Base-by-base conservation (phyloP, 2,113 vertebrate genomes). In the Rhabdomys dilectus region DNA sequence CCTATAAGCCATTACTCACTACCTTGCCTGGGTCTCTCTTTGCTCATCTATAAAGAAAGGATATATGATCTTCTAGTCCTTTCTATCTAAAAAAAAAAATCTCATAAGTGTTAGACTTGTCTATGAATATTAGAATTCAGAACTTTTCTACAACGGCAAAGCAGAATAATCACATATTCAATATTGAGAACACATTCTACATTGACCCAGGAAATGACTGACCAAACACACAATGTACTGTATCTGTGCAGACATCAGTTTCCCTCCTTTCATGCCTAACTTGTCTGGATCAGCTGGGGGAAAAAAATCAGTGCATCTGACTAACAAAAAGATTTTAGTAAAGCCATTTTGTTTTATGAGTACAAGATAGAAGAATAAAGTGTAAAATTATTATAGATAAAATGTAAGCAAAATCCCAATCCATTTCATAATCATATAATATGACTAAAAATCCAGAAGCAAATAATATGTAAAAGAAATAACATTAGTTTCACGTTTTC, bases 21-120 rank as follows among this genome's bases (percentile, higher is more conserved):
- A 78, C 12, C 29, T 31, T 75, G 11, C 17, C 53, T n/a, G 26
- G 7, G 36, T 26, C 21, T 73, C 45, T 11, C 21, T 94, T 92
- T 90, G 75, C 5, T 88, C 34, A 29, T 88, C 60, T 85, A 2
- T 62, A 87, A 93, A 97, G n/a, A 84, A 45, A 95, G 77, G n/a
- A 73, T 72, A 4, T 6, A 66, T 60, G 7, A 29, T 60, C 26
- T 87, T 22, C 76, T 42, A 82, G 6, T 31, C 75, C 36, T 70
- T 94, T 72, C 66, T 88, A 58, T 80, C 80, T 85, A 88, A 96
- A 45, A 45, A 97, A 90, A 84, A 45, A 97, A 90, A 84, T 84
- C 9, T 96, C 51, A 2, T 53, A 73, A 94, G 8, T 51, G n/a
- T 72, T 42, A 51, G 80, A 64, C 85, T 62, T 88, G 78, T n/a